phyloP scores from a whole-genome alignment of 2,797 vertebrate genomes.

The Platalea minor region DNA sequence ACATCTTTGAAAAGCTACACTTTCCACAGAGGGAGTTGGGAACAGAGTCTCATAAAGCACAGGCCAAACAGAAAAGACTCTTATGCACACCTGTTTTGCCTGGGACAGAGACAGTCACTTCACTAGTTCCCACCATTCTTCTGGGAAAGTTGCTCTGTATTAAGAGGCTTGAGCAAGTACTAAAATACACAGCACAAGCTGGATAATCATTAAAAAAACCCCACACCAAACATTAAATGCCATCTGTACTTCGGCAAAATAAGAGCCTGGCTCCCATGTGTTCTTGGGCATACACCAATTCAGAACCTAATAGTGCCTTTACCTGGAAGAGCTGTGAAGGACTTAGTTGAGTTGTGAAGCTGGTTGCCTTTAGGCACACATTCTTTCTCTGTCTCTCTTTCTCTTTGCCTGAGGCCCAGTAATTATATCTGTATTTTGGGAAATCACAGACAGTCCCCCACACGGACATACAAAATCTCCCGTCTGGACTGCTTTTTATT shows the following conservation, averaged over 20 bases:
- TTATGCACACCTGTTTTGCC: neutral
- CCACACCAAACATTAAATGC: neutral
- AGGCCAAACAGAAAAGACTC: neutral
- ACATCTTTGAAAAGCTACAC: neutral
- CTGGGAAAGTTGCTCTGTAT: neutral
- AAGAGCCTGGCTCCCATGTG: neutral
- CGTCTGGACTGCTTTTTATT: neutral
- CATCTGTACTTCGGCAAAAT: neutral
- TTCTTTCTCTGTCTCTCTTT: neutral
- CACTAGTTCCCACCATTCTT: neutral
- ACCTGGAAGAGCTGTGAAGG: neutral
- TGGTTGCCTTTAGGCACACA: neutral
- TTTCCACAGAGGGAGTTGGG: neutral
- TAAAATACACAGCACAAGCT: neutral
- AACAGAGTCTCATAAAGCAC: neutral
- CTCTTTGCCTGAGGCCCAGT: neutral
- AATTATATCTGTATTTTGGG: neutral
- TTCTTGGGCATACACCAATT: neutral
- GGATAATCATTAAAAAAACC: neutral
- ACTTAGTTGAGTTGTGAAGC: neutral
- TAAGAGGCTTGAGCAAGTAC: neutral
- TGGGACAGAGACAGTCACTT: neutral
- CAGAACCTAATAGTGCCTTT: neutral
- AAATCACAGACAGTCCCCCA: neutral
- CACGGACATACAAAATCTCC: neutral